Evolutionary conservation across 2,888 invertebrate genomes (phyloP), one percentile per base, ranked within the genome.

Genomic region (Tetheella fluctuosa): DNA sequence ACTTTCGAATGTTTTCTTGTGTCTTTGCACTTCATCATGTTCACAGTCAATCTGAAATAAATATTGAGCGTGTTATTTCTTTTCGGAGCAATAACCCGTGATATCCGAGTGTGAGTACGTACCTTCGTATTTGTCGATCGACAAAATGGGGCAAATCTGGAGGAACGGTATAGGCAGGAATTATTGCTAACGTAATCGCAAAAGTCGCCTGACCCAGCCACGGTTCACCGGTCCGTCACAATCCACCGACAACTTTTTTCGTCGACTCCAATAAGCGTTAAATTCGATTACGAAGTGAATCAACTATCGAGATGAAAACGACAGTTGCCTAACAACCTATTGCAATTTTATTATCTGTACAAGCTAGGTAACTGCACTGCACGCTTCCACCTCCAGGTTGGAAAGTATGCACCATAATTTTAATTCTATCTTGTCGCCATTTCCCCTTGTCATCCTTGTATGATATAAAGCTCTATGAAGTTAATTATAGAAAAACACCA

Each of bases 231-330:
- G 75, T 68, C 71, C 76, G 80, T 82, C 84, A 85, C 85, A 85
- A 81, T 74, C 67, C 70, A 69, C 67, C 74, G 75, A 64, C 64
- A 71, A 74, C 78, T 85, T 86, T 86, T 89, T 87, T 77, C 71
- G 80, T 74, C 68, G 74, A 65, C 74, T 75, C 74, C 84, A 86
- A 85, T 85, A 85, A 85, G 87, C 89, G 90, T 89, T 81, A 88
- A 91, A 91, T 89, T 89, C 81, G 85, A 91, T 91, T 89, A 89
- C 86, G 78, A 79, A 80, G 83, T 84, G 81, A n/a, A n/a, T n/a
- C n/a, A n/a, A n/a, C n/a, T 83, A 83, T 79, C 77, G 74, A 80
- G 76, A 85, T 76, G 84, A 86, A 87, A 88, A 81, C 80, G 83
- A 85, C 80, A 83, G 83, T 86, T 85, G 73, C 78, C 67, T 71